These are phyloP conservation scores for Plagiodera versicolora DNA, from an alignment of 2,888 invertebrate genomes.

Conservation along the genomic window DNA sequence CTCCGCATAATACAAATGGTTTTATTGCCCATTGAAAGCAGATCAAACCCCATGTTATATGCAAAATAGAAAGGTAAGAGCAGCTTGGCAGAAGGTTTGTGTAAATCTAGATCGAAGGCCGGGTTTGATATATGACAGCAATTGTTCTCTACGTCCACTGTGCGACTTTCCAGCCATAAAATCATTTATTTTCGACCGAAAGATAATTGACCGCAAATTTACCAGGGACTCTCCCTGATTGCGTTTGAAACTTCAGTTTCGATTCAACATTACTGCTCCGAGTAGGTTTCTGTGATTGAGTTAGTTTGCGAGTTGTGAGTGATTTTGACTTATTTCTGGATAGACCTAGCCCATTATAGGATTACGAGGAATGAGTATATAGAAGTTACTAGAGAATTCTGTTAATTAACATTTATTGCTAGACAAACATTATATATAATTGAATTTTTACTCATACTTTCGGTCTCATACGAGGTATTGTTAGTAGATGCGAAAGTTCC, in stretches of 20 bases:
- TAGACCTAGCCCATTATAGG: no score
- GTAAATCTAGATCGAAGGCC: slow-evolving; percentile 45
- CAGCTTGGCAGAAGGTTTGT: slow-evolving; percentile 38
- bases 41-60: slow-evolving; percentile 27
- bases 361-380: no score
- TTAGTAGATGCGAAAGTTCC: no score
- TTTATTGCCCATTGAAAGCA: slow-evolving; percentile 37
- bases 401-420: no score
- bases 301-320: neutral
- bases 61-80: slow-evolving; percentile 30
- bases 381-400: no score
- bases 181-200: slow-evolving; percentile 54
- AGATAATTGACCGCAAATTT: slow-evolving; percentile 57
- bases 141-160: slow-evolving; percentile 51
- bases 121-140: slow-evolving; percentile 49
- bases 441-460: no score
- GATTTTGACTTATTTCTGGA: neutral
- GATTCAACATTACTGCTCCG: slow-evolving; percentile 41
- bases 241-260: slow-evolving; percentile 46
- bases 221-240: slow-evolving; percentile 53
- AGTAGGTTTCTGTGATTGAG: slow-evolving; percentile 8
- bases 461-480: no score
- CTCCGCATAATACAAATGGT: slow-evolving; percentile 34
- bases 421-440: no score
- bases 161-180: slow-evolving; percentile 53